These are phyloP conservation scores for Luffia ferchaultella DNA, from an alignment of 2,888 invertebrate genomes.

Conservation along the genomic window DNA sequence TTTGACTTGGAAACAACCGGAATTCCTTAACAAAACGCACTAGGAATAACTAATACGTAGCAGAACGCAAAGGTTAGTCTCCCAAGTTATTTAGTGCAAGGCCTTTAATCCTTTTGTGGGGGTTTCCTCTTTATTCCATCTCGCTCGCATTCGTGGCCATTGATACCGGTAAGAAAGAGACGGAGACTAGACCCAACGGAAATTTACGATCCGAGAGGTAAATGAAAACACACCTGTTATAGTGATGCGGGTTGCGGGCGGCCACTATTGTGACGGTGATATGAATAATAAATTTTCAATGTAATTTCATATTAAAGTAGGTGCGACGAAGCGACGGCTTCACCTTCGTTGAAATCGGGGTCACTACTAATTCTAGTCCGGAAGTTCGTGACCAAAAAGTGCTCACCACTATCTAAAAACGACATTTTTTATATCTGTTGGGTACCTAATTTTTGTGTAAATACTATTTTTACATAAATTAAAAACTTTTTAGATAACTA, in stretches of 20 bases:
- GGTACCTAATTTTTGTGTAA: too few species aligned
- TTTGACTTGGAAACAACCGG: neutral
- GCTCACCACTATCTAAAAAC: too few species aligned
- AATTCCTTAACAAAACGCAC: neutral
- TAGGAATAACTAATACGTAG: neutral
- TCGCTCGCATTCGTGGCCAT: neutral
- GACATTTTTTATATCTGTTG: too few species aligned
- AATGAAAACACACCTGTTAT: neutral
- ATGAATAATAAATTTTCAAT: neutral
- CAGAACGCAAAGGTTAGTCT: neutral
- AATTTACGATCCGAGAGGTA: neutral
- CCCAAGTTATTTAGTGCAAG: neutral
- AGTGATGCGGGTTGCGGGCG: neutral
- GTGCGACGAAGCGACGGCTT: too few species aligned
- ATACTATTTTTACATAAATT: too few species aligned
- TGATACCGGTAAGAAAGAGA: neutral
- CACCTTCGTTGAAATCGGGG: too few species aligned
- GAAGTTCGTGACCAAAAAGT: too few species aligned
- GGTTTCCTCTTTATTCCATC: neutral
- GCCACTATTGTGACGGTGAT: neutral
- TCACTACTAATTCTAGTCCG: too few species aligned
- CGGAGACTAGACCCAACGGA: neutral
- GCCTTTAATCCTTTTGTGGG: neutral
- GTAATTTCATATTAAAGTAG: too few species aligned
- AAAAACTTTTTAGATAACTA: too few species aligned